These are phyloP conservation scores for Colletes collaris DNA, from an alignment of 2,888 invertebrate genomes.

Conservation along the genomic window DNA sequence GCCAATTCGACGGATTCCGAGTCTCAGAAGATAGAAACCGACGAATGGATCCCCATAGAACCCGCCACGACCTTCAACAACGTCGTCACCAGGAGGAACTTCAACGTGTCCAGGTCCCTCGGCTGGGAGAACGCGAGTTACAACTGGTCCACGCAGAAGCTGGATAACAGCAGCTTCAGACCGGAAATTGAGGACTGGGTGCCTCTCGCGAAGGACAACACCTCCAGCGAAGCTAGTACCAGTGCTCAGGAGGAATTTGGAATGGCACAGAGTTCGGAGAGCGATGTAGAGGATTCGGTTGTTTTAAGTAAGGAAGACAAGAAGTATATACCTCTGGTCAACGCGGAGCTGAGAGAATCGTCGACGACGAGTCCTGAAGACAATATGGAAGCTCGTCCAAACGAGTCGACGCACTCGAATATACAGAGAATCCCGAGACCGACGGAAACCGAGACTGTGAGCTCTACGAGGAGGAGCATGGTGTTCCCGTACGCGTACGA, in stretches of 20 bases:
- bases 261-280: not conserved
- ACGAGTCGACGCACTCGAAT: constrained; percentile 67
- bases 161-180: constrained; percentile 49
- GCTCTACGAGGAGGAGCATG: constrained; percentile 65
- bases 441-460: constrained; percentile 29
- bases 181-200: constrained; percentile 77
- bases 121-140: constrained; percentile 70
- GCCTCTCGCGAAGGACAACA: constrained; percentile 56
- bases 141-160: constrained; percentile 65
- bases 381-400: constrained; percentile 39
- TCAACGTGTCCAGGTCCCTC: constrained; percentile 56
- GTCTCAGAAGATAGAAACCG: not conserved
- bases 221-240: not conserved
- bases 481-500: constrained; percentile 81
- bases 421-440: constrained; percentile 76
- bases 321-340: constrained; percentile 76
- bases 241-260: not conserved
- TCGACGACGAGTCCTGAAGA: constrained; percentile 54
- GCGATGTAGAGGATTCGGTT: not conserved
- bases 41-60: constrained; percentile 72
- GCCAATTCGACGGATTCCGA: not conserved
- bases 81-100: constrained; percentile 19
- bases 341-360: constrained; percentile 54
- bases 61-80: not conserved
- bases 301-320: constrained; percentile 51